Evolutionary conservation across 2,797 vertebrate species (phyloP).

Genomic region (Sebastes kiyomatsui): DNA sequence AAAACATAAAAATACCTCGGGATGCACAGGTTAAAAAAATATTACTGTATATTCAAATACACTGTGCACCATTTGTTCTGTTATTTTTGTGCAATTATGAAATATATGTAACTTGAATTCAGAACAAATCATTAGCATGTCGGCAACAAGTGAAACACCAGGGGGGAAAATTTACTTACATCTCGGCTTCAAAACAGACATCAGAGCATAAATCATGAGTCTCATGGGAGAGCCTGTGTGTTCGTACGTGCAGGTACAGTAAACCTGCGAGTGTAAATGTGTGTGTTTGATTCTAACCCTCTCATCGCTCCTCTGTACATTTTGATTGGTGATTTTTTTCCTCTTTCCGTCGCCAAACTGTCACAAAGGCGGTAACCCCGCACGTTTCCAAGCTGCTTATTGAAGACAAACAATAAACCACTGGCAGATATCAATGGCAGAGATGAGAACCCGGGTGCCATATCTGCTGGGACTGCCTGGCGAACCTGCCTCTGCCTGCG

Average conservation of each 20-base stretch:
- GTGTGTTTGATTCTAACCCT: conserved; percentile 67
- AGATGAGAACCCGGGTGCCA: conserved; percentile 86
- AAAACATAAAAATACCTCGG: conserved; percentile 10
- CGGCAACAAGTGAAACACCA: conserved; percentile 71
- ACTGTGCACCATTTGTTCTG: conserved; percentile 15
- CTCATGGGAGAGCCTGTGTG: conserved; percentile 60
- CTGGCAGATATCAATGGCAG: conserved; percentile 84
- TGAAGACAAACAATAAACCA: conserved; percentile 90
- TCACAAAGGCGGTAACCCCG: conserved; percentile 82
- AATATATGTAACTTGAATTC: conserved; percentile 50
- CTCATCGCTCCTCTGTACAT: conserved; percentile 65
- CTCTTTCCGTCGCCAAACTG: conserved; percentile 54
- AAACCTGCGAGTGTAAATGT: conserved; percentile 53
- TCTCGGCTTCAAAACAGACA: conserved; percentile 65
- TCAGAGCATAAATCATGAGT: conserved; percentile 54
- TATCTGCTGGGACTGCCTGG: conserved; percentile 91
- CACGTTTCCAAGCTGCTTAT: conserved; percentile 81
- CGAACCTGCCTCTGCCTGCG: conserved; percentile 87
- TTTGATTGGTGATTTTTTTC: conserved; percentile 74
- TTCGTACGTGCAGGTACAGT: conserved; percentile 51
- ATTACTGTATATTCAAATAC: conserved; percentile 21
- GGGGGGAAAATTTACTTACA: conserved; percentile 57
- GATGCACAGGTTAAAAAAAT: background rate
- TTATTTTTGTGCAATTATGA: conserved; percentile 56
- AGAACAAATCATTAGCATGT: conserved; percentile 70